A percentile compares a stretch with the other conserved stretches of the same genome.
These are phyloP conservation scores for Brachirus orientalis DNA, from an alignment of 2,113 vertebrate genomes.

Conservation along the genomic window DNA sequence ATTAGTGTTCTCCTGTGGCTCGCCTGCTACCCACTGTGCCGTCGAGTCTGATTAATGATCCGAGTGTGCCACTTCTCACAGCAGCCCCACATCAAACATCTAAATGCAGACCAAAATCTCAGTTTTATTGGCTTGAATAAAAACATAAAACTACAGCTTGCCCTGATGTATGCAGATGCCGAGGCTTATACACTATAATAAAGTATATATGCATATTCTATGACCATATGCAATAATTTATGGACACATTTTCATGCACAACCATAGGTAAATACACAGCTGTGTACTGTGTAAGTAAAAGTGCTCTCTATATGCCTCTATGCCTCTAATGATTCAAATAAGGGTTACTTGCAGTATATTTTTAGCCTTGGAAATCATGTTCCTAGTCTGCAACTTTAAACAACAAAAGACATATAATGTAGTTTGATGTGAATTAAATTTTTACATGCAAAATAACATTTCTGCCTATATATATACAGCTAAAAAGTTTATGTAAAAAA, in stretches of 20 bases:
- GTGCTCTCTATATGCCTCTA: not conserved
- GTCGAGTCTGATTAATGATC: slow-evolving; percentile 82
- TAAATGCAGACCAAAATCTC: slow-evolving; percentile 31
- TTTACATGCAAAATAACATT: too few species aligned
- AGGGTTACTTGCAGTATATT: too few species aligned
- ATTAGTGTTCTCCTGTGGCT: slow-evolving; percentile 80
- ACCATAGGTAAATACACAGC: not conserved
- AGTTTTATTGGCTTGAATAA: slow-evolving; percentile 30
- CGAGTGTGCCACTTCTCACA: slow-evolving; percentile 72
- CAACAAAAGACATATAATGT: too few species aligned
- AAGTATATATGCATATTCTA: not conserved
- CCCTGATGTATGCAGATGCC: not conserved
- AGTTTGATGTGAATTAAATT: too few species aligned
- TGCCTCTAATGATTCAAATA: not conserved
- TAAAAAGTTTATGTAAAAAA: too few species aligned
- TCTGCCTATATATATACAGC: too few species aligned
- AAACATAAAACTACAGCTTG: slow-evolving; percentile 18
- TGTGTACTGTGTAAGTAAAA: not conserved
- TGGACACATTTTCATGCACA: not conserved
- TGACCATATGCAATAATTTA: not conserved
- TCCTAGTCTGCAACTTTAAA: too few species aligned
- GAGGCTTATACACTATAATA: not conserved
- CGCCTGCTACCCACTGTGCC: slow-evolving; percentile 77
- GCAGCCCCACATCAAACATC: slow-evolving; percentile 69
- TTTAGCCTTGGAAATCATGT: too few species aligned